These are phyloP conservation scores for Limenitis camilla DNA, from an alignment of 2,888 invertebrate genomes.

Conservation along the genomic window DNA sequence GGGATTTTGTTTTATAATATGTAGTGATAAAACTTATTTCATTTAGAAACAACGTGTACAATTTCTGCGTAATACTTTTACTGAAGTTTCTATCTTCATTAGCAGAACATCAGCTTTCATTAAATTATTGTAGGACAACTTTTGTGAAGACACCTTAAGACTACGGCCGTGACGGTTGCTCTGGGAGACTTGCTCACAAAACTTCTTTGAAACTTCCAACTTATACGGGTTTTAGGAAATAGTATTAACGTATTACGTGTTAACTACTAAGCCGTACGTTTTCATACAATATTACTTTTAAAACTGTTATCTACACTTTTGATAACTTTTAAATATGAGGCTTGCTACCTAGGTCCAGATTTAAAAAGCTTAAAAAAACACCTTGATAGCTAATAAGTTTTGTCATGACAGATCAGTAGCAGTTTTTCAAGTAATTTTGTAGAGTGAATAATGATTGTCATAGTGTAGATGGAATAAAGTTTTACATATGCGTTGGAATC, in stretches of 20 bases:
- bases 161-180: slow-evolving; percentile 2
- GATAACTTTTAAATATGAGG: no score
- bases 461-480: no score
- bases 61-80: slow-evolving; percentile 36
- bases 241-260: not conserved
- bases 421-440: no score
- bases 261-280: not conserved
- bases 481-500: no score
- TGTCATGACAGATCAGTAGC: no score
- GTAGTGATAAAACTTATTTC: not conserved
- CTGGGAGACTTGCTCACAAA: slow-evolving; percentile 7
- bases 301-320: no score
- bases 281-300: no score
- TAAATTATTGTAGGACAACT: slow-evolving; percentile 45
- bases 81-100: slow-evolving; percentile 51
- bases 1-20: no score
- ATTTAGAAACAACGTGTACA: not conserved
- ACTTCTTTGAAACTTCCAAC: slow-evolving; percentile 14
- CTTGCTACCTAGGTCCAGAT: no score
- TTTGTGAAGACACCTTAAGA: slow-evolving; percentile 22
- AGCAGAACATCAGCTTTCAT: slow-evolving; percentile 57
- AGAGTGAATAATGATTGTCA: no score
- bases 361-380: no score
- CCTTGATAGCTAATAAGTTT: no score
- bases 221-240: slow-evolving; percentile 4